Evolutionary conservation across 2,888 invertebrate genomes (phyloP).

Genomic region (Athalia cordata): DNA sequence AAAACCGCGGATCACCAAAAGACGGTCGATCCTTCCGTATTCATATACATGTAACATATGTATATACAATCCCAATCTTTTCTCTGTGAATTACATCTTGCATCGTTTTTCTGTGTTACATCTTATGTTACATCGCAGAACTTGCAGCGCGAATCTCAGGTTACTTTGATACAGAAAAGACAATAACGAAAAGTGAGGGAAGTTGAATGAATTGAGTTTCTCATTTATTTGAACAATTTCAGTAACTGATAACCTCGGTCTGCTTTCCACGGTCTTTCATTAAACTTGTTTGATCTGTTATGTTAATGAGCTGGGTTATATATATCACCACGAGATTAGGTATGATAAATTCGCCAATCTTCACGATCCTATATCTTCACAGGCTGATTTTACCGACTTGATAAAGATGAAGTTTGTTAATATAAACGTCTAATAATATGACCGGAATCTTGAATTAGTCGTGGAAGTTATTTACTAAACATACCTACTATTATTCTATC

Average conservation of each 20-base stretch:
- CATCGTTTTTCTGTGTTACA: neutral
- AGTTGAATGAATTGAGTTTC: constrained; percentile 23
- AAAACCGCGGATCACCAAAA: neutral
- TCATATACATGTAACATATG: too few species aligned
- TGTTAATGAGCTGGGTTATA: neutral
- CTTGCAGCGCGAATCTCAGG: too few species aligned
- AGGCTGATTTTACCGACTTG: neutral
- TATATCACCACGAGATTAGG: neutral
- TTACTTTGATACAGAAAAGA: neutral
- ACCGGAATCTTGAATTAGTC: neutral
- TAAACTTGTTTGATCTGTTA: constrained; percentile 10
- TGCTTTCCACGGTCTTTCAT: neutral
- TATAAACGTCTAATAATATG: neutral
- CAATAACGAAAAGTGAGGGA: neutral
- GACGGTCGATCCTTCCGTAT: too few species aligned
- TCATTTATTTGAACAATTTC: constrained; percentile 26
- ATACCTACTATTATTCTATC: too few species aligned
- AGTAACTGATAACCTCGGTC: constrained; percentile 34
- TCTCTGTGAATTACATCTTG: neutral
- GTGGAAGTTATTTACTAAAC: neutral
- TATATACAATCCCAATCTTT: too few species aligned
- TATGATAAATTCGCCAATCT: too few species aligned
- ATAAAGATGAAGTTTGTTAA: too few species aligned
- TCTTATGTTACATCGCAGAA: too few species aligned
- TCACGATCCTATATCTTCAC: too few species aligned